phyloP scores from a whole-genome alignment of 2,113 vertebrate species.

The Poeciliopsis retropinna region DNA sequence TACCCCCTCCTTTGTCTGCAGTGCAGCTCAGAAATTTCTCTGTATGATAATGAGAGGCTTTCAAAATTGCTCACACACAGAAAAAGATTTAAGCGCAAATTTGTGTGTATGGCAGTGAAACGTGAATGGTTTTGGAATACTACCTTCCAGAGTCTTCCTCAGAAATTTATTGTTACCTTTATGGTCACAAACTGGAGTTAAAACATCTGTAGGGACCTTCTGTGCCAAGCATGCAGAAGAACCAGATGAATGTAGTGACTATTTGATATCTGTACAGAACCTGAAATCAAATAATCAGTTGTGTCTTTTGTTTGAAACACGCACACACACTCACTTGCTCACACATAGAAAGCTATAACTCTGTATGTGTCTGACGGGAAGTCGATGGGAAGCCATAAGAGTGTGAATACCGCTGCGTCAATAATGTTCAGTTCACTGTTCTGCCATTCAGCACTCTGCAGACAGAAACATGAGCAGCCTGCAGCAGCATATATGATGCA shows the following conservation, averaged over 20 bases:
- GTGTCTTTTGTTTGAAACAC: slow-evolving; percentile 23
- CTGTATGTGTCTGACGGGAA: slow-evolving; percentile 59
- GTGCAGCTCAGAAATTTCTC: slow-evolving; percentile 66
- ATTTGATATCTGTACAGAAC: neutral
- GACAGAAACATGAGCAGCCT: slow-evolving; percentile 51
- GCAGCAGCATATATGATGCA: slow-evolving; percentile 56
- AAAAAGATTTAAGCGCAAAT: slow-evolving; percentile 10
- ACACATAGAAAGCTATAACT: slow-evolving; percentile 52
- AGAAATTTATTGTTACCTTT: neutral
- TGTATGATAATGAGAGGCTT: slow-evolving; percentile 68
- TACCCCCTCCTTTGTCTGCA: slow-evolving; percentile 62
- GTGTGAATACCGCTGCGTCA: slow-evolving; percentile 64
- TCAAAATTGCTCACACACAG: slow-evolving; percentile 35
- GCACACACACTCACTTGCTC: slow-evolving; percentile 26
- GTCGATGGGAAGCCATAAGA: slow-evolving; percentile 67
- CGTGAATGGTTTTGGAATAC: slow-evolving; percentile 1
- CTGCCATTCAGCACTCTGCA: slow-evolving; percentile 66
- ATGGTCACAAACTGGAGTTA: slow-evolving; percentile 1
- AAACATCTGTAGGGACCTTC: neutral
- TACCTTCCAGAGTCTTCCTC: neutral
- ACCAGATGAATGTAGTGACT: neutral
- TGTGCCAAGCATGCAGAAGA: neutral
- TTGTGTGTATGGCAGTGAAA: slow-evolving; percentile 11
- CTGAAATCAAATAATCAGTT: slow-evolving; percentile 12
- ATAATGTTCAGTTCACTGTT: slow-evolving; percentile 64